Base-by-base conservation (phyloP, 2,113 vertebrate species). In the Tichodroma muraria region DNA sequence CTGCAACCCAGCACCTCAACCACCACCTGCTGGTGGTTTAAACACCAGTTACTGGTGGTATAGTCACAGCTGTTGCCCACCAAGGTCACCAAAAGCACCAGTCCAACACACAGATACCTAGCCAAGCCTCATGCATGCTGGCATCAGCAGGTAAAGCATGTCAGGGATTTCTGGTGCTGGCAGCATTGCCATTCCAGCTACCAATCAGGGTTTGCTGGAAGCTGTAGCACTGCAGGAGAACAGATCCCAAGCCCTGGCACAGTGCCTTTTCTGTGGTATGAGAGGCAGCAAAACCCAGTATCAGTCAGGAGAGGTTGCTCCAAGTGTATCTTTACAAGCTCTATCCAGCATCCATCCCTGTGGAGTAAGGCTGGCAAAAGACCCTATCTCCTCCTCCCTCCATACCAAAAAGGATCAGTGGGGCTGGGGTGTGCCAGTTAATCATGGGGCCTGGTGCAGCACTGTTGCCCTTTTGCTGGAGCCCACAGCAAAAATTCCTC, bases 371-470 rank as follows among this genome's bases (percentile, higher is more conserved):
- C 20, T 37, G 17, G 20, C 1, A 0, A 10, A 42, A 54, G 9
- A 17, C 8, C 21, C 20, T 69, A 71, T 9, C 11, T 68, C 64
- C 25, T 61, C 27, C 17, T 76, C 40, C 35, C 28, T 65, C 18
- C 47, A 37, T 25, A 37, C 4, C 37, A 49, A 45, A 87, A 71
- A 42, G 21, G 24, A 66, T 14, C 35, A 33, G 1, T 0, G 2
- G 18, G 33, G 6, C 20, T 64, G 15, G 13, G 9, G 8, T 40
- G 56, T 64, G 21, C 42, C n/a, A 54, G 16, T 13, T 10, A 61
- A 27, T 14, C 0, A 0, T 3, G 4, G 21, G 8, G 8, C 63
- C 68, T 22, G 11, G 5, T 6, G 11, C 52, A 63, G 63, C 31
- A 44, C 14, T 5, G 8, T 17, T 57, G n/a, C 9, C 28, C 7